These are phyloP conservation scores for Sinocyclocheilus anshuiensis DNA, from an alignment of 2,113 vertebrate species.

Conservation along the genomic window DNA sequence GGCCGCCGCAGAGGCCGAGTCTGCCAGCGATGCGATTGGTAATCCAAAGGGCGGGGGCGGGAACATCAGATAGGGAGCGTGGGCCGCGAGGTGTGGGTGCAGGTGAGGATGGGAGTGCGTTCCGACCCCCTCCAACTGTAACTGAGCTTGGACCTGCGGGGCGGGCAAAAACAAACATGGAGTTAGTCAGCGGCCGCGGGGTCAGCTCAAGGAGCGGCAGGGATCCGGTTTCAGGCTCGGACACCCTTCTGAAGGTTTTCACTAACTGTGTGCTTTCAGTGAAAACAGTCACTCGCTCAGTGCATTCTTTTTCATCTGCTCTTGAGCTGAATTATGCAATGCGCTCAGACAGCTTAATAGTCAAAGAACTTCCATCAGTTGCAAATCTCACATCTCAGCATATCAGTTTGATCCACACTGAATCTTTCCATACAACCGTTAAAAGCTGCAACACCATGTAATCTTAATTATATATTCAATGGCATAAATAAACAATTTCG, in stretches of 20 bases:
- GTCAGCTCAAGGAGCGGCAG: slow-evolving; percentile 47
- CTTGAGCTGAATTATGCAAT: slow-evolving; percentile 74
- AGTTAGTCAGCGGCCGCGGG: slow-evolving; percentile 52
- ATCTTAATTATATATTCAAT: slow-evolving; percentile 77
- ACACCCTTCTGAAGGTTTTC: slow-evolving; percentile 65
- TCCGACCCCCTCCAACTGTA: slow-evolving; percentile 90
- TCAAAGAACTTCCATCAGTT: slow-evolving; percentile 71
- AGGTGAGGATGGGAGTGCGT: slow-evolving; percentile 93
- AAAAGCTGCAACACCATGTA: slow-evolving; percentile 72
- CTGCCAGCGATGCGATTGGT: slow-evolving; percentile 91
- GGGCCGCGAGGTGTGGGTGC: slow-evolving; percentile 94
- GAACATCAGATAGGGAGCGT: slow-evolving; percentile 98
- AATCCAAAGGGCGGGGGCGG: slow-evolving; percentile 93
- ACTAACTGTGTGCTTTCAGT: slow-evolving; percentile 69
- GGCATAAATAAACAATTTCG: slow-evolving; percentile 81
- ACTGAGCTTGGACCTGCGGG: slow-evolving; percentile 91
- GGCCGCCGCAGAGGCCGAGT: slow-evolving; percentile 91
- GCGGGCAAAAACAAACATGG: slow-evolving; percentile 52
- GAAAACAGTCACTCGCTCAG: slow-evolving; percentile 70
- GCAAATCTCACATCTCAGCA: slow-evolving; percentile 60
- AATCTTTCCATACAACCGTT: slow-evolving; percentile 69
- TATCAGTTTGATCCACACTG: slow-evolving; percentile 72
- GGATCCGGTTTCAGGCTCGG: slow-evolving; percentile 71
- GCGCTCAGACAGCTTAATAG: slow-evolving; percentile 69
- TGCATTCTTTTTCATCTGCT: slow-evolving; percentile 69